Conservation (phyloP, 1,140 invertebrate genomes). For the Chlorops oryzae region DNA sequence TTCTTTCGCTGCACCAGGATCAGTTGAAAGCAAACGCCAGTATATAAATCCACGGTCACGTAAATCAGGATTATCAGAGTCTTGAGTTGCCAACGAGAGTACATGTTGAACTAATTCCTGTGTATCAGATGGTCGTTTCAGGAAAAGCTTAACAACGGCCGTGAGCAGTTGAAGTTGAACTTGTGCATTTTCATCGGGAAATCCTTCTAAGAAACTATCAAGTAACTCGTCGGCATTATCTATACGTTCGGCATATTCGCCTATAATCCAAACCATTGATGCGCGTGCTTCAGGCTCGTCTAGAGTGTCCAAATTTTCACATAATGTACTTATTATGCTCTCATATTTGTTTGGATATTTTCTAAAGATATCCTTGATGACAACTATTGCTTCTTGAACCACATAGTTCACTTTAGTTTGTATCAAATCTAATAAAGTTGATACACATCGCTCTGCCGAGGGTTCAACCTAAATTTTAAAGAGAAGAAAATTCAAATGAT, state of each 20-base stretch:
- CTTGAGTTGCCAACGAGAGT: conserved; percentile 88
- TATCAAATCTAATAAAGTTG: conserved; percentile 96
- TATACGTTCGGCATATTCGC: conserved; percentile 97
- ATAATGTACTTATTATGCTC: conserved; percentile 98
- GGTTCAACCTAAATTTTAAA: conserved; percentile 67
- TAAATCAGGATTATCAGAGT: conserved; percentile 99
- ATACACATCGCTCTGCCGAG: conserved; percentile 96
- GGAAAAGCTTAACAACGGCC: conserved; percentile 96
- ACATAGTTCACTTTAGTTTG: conserved; percentile 99
- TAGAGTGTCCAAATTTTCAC: conserved; percentile 97
- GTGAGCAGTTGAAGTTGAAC: conserved; percentile 96
- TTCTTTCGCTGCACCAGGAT: conserved; percentile 98
- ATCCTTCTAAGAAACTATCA: conserved; percentile 98
- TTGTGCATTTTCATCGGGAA: conserved; percentile 99
- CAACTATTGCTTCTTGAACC: conserved; percentile 99
- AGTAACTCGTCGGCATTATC: conserved; percentile 98
- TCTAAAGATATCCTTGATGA: conserved; percentile 99
- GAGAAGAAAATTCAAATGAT: neutral
- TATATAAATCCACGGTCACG: conserved; percentile 99
- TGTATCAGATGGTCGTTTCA: conserved; percentile 96
- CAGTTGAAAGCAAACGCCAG: conserved; percentile 96
- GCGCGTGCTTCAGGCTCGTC: conserved; percentile 99
- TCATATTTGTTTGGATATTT: conserved; percentile 99
- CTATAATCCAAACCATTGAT: conserved; percentile 99
- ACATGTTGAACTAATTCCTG: conserved; percentile 97